These are phyloP conservation scores for Neolamprologus sp. DNA, from an alignment of 2,113 vertebrate species.

Conservation along the genomic window DNA sequence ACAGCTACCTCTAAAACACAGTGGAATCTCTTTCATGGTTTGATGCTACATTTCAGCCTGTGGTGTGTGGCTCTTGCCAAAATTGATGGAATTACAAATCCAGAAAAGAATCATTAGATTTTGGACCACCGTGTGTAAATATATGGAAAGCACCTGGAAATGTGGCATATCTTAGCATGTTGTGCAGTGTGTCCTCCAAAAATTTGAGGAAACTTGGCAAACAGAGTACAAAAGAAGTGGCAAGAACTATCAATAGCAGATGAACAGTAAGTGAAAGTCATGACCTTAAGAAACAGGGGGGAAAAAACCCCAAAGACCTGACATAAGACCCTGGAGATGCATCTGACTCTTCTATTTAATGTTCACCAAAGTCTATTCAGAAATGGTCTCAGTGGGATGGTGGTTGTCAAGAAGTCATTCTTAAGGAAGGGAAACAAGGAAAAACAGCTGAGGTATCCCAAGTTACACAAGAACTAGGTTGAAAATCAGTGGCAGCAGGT, in stretches of 20 bases:
- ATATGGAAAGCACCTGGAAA: neutral
- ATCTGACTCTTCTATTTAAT: neutral
- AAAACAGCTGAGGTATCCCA: neutral
- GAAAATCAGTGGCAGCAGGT: neutral
- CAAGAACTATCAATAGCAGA: neutral
- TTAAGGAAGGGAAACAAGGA: neutral
- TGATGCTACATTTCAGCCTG: neutral
- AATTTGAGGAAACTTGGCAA: neutral
- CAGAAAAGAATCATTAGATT: neutral
- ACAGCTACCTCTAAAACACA: neutral
- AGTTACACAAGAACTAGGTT: neutral
- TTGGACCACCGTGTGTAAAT: neutral
- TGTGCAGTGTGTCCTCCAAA: neutral
- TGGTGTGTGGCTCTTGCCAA: neutral
- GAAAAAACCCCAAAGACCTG: neutral
- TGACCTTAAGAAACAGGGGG: neutral
- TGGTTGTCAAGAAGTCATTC: neutral
- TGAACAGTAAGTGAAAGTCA: neutral
- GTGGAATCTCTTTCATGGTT: neutral
- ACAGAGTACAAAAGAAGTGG: neutral
- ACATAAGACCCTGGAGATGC: neutral
- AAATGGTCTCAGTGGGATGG: neutral
- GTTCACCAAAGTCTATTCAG: neutral
- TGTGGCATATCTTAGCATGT: neutral
- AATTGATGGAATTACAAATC: neutral